Percentiles rank a stretch among this genome's conserved stretches.
These are phyloP conservation scores for Sarotherodon lohbergeri DNA, from an alignment of 2,113 vertebrate genomes.

Conservation along the genomic window DNA sequence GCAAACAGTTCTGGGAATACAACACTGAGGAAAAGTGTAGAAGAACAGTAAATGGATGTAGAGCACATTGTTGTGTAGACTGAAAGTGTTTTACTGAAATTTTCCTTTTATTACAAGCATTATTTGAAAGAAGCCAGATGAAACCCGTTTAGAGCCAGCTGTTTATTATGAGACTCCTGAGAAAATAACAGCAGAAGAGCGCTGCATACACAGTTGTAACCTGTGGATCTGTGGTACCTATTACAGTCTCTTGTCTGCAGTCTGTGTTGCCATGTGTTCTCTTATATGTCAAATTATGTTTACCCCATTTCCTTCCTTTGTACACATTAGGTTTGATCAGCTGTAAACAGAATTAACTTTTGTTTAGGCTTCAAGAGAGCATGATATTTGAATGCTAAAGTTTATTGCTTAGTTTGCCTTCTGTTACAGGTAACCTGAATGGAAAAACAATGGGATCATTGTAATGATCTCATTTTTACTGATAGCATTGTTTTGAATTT, in stretches of 20 bases:
- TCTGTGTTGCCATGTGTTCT: slow-evolving; percentile 21
- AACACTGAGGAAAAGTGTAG: background rate
- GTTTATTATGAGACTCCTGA: background rate
- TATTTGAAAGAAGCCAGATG: slow-evolving; percentile 14
- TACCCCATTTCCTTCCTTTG: slow-evolving; percentile 44
- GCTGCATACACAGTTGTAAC: background rate
- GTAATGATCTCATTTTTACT: slow-evolving; percentile 12
- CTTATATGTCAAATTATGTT: slow-evolving; percentile 44
- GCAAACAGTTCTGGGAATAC: background rate
- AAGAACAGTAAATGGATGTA: background rate
- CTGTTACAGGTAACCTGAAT: slow-evolving; percentile 22
- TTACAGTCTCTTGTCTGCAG: slow-evolving; percentile 1
- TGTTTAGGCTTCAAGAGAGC: slow-evolving; percentile 44
- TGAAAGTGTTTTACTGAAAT: background rate
- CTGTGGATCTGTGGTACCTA: background rate
- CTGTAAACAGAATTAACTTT: slow-evolving; percentile 51
- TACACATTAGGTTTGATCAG: slow-evolving; percentile 43
- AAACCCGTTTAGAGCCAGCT: slow-evolving; percentile 12
- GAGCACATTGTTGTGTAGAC: background rate
- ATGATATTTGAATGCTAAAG: slow-evolving; percentile 14
- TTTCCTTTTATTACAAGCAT: background rate
- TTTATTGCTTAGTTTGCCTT: slow-evolving; percentile 47
- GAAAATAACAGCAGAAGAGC: background rate
- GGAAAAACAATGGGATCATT: slow-evolving; percentile 9
- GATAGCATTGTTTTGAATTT: background rate